A percentile compares a stretch with the other conserved stretches of the same genome.
Conservation (phyloP, 2,113 vertebrate genomes). For the Rhizomys pruinosus region DNA sequence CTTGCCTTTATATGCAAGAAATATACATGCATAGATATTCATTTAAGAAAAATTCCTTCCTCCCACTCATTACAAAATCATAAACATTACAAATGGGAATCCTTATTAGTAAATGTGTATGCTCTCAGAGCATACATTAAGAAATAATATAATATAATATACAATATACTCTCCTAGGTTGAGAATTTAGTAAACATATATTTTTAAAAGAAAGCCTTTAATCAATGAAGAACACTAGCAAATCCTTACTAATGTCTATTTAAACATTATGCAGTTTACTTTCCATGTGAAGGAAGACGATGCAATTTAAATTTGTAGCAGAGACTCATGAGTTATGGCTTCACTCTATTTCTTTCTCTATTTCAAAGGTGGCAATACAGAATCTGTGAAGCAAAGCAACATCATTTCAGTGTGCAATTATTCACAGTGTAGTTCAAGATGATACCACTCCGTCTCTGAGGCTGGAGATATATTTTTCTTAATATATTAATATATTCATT, state of each 20-base stretch:
- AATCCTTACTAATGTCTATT: not conserved
- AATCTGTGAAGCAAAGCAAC: not conserved
- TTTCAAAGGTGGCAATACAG: slow-evolving; percentile 4
- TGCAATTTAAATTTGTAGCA: slow-evolving; percentile 50
- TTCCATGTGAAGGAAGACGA: not conserved
- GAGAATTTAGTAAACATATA: not conserved
- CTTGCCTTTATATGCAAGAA: not conserved
- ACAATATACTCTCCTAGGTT: not conserved
- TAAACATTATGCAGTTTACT: not conserved
- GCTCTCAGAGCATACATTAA: not conserved
- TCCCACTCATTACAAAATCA: not conserved
- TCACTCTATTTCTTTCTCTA: not conserved
- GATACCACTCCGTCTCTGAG: not conserved
- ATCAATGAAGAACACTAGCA: slow-evolving; percentile 27
- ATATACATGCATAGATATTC: not conserved
- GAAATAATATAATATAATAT: not conserved
- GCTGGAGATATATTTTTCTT: not conserved
- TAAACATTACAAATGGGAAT: not conserved
- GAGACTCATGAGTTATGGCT: not conserved
- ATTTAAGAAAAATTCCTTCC: not conserved
- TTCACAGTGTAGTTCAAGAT: not conserved
- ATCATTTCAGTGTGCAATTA: slow-evolving; percentile 20
- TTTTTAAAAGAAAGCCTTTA: slow-evolving; percentile 21
- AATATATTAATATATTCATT: not conserved
- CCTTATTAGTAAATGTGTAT: not conserved